A percentile compares a stretch with the other conserved stretches of the same genome.
Evolutionary conservation across 1,140 invertebrate genomes (phyloP).

Genomic region (Periplaneta americana): DNA sequence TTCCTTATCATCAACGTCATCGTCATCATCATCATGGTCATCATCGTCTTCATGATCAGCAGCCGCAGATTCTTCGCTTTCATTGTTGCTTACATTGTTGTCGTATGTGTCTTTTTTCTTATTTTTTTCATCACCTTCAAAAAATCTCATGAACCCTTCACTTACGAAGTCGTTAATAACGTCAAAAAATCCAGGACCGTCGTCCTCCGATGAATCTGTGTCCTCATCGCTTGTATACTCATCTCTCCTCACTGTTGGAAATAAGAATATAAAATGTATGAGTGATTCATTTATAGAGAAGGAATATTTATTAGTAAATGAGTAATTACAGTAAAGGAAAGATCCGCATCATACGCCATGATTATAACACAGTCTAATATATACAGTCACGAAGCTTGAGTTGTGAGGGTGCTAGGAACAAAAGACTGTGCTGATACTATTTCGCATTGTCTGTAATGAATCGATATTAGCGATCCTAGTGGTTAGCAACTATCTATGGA

Average conservation of each 20-base stretch:
- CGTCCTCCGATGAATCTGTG: not conserved
- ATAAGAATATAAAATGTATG: no score
- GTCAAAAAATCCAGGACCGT: not conserved
- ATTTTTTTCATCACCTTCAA: not conserved
- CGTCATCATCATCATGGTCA: not conserved
- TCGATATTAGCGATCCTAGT: no score
- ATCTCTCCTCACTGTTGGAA: not conserved
- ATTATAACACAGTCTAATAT: no score
- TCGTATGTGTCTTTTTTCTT: not conserved
- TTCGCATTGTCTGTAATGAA: no score
- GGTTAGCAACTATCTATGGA: no score
- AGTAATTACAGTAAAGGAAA: no score
- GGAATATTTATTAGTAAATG: no score
- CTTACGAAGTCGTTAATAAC: not conserved
- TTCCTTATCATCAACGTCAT: not conserved
- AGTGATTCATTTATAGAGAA: no score
- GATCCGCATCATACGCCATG: no score
- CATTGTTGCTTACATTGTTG: not conserved
- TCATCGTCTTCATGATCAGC: not conserved
- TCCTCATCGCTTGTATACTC: not conserved
- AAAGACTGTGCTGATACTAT: no score
- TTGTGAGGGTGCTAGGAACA: no score
- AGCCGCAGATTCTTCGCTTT: not conserved
- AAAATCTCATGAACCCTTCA: not conserved
- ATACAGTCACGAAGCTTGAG: no score